Conservation (phyloP, 1,140 invertebrate genomes). For the Ips typographus region DNA sequence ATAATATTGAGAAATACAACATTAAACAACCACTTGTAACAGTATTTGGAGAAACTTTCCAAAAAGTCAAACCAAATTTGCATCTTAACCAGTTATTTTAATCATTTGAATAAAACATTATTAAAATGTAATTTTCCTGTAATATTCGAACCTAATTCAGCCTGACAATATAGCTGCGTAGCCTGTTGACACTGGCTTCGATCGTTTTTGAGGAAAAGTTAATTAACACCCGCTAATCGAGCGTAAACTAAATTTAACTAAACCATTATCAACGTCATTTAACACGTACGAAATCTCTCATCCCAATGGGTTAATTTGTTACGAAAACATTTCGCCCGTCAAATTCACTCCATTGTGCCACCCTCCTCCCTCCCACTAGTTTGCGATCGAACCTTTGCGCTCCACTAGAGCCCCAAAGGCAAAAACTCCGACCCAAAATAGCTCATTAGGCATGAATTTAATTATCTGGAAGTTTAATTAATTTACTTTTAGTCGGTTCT, state of each 20-base stretch:
- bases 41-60: no score
- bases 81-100: no score
- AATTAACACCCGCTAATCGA: slow-evolving; percentile 2
- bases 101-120: no score
- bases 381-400: slow-evolving; percentile 8
- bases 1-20: no score
- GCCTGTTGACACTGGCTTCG: no score
- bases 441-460: slow-evolving; percentile 16
- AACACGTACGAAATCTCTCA: background rate
- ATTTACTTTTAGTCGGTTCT: slow-evolving; percentile 9
- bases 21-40: no score
- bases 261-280: background rate
- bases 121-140: no score
- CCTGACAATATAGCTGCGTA: no score
- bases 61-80: no score
- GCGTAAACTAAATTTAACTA: background rate
- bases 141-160: no score
- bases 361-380: background rate
- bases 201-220: background rate
- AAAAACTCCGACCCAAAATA: slow-evolving; percentile 12
- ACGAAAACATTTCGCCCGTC: slow-evolving; percentile 19
- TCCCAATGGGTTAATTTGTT: slow-evolving; percentile 7
- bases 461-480: slow-evolving; percentile 20
- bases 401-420: slow-evolving; percentile 4
- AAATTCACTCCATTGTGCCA: slow-evolving; percentile 11